Conservation (phyloP, 2,888 invertebrate species). For the Drosophila dives region DNA sequence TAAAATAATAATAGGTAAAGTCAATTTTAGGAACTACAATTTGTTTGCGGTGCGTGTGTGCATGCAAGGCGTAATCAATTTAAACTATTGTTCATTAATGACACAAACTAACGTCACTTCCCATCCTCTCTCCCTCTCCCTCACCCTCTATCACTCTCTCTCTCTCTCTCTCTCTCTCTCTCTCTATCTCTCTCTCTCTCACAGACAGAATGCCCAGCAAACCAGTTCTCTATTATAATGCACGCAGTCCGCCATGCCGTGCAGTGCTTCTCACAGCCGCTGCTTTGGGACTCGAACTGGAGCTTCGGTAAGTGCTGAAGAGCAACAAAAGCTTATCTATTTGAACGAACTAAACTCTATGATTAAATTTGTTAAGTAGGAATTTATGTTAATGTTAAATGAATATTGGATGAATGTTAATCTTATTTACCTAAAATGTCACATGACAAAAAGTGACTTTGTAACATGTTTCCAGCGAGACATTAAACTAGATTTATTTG, state of each 20-base stretch:
- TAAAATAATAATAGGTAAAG: constrained; percentile 21
- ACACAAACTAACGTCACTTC: not conserved
- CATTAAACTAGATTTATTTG: constrained; percentile 40
- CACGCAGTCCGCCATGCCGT: constrained; percentile 88
- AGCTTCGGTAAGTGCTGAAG: constrained; percentile 82
- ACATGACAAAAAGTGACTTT: not conserved
- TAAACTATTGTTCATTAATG: constrained; percentile 5
- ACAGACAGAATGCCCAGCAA: constrained; percentile 70
- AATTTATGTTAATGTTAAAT: not conserved
- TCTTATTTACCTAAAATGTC: not conserved
- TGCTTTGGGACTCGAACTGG: constrained; percentile 88
- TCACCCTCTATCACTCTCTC: not conserved
- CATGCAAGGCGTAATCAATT: constrained; percentile 31
- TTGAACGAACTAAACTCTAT: not conserved
- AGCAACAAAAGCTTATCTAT: not conserved
- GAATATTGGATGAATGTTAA: not conserved
- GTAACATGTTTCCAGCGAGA: no score
- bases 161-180: not conserved
- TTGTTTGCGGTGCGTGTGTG: constrained; percentile 5
- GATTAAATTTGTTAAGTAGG: not conserved
- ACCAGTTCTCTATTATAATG: constrained; percentile 87
- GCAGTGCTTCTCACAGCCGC: constrained; percentile 88
- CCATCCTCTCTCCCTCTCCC: not conserved
- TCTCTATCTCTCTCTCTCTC: not conserved
- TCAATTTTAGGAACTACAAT: constrained; percentile 5